Conservation (phyloP, 2,888 invertebrate genomes). For the Scaptodrosophila latifasciaeformis region DNA sequence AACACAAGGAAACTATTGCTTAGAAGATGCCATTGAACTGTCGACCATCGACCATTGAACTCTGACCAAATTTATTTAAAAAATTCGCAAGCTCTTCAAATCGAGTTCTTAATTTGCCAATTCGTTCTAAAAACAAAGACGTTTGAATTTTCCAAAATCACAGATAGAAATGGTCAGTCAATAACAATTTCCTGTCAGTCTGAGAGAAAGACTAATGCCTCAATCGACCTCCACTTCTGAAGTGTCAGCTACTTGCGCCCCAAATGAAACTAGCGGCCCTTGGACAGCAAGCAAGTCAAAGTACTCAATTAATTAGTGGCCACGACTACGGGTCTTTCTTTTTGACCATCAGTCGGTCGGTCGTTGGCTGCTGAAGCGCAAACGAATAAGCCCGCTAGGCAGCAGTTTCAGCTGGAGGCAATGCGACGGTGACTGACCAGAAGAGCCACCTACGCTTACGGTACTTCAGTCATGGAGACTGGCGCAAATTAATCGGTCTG, state of each 20-base stretch:
- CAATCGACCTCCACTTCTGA: slow-evolving; percentile 23
- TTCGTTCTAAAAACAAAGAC: background rate
- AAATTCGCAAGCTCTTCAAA: background rate
- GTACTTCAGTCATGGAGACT: slow-evolving; percentile 40
- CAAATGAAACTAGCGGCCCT: slow-evolving; percentile 25
- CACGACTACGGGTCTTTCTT: slow-evolving; percentile 29
- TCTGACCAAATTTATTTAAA: background rate
- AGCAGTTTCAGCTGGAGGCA: slow-evolving; percentile 53
- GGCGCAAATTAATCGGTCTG: slow-evolving; percentile 56
- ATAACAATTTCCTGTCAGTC: slow-evolving; percentile 63
- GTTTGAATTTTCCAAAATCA: slow-evolving; percentile 42
- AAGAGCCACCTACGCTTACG: slow-evolving; percentile 61
- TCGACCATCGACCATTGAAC: background rate
- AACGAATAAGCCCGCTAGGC: slow-evolving; percentile 25
- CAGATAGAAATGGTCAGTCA: slow-evolving; percentile 39
- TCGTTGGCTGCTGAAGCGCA: slow-evolving; percentile 41
- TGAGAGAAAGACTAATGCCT: slow-evolving; percentile 35
- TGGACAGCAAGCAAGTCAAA: slow-evolving; percentile 38
- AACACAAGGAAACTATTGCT: no score
- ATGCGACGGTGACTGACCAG: background rate
- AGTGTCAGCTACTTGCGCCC: slow-evolving; percentile 15
- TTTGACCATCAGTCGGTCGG: no score
- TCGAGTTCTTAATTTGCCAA: slow-evolving; percentile 2
- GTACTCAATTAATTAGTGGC: slow-evolving; percentile 58
- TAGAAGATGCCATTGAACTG: slow-evolving; percentile 38